phyloP scores from a whole-genome alignment of 2,113 vertebrate species.

The Upupa epops region DNA sequence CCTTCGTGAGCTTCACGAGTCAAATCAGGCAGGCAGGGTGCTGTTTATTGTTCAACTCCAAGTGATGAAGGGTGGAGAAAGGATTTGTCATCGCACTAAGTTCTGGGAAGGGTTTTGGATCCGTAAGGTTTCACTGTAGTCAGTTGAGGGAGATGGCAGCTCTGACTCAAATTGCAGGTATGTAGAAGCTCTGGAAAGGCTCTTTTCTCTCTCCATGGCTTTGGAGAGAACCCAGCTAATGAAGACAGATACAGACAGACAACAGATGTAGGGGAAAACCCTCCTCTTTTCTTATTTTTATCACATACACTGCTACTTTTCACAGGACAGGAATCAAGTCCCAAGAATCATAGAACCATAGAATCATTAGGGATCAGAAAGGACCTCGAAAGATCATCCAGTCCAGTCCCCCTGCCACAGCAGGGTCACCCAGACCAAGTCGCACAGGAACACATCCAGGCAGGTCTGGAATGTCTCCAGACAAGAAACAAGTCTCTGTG shows the following conservation, averaged over 20 bases:
- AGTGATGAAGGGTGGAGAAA: constrained; percentile 28
- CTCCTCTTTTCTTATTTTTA: neutral
- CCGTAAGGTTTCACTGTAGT: neutral
- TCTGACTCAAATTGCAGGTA: constrained; percentile 40
- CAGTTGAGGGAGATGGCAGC: constrained; percentile 1
- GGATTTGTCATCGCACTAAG: neutral
- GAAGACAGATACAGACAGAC: neutral
- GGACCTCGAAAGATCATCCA: too few relatives aligned
- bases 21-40: neutral
- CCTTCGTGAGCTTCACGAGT: neutral
- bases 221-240: constrained; percentile 7
- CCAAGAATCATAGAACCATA: too few relatives aligned
- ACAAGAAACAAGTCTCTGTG: too few relatives aligned
- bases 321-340: neutral
- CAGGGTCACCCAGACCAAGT: too few relatives aligned
- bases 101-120: constrained; percentile 7
- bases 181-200: constrained; percentile 5
- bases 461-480: too few relatives aligned
- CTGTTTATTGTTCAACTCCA: neutral
- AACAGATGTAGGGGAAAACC: neutral
- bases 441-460: too few relatives aligned
- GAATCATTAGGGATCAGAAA: too few relatives aligned
- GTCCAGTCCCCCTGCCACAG: too few relatives aligned
- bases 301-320: neutral
- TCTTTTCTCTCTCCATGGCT: neutral